These are phyloP conservation scores for Ceuthmochares aereus DNA, from an alignment of 2,113 vertebrate genomes.

Conservation along the genomic window DNA sequence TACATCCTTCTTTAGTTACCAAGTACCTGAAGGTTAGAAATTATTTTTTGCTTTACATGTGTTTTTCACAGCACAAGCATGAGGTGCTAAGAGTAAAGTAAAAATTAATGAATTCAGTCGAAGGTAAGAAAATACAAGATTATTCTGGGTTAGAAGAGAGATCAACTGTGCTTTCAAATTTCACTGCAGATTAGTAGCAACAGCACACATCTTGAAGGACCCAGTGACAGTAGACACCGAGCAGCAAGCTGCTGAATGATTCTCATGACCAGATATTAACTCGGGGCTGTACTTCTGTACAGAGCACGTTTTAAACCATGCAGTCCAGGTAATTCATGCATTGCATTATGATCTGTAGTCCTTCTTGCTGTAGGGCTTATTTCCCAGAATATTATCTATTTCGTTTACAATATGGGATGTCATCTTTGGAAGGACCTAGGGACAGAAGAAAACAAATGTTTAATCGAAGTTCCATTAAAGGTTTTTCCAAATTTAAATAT, in stretches of 20 bases:
- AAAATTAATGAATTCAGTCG: conserved; percentile 55
- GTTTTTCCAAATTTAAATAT: not conserved
- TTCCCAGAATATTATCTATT: conserved; percentile 95
- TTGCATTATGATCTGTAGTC: conserved; percentile 91
- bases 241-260: conserved; percentile 79
- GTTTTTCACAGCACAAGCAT: conserved; percentile 67
- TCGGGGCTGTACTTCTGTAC: conserved; percentile 52
- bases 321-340: conserved; percentile 75
- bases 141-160: conserved; percentile 65
- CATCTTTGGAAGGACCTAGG: conserved; percentile 98
- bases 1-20: conserved; percentile 75
- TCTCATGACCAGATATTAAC: conserved; percentile 48
- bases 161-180: conserved; percentile 74
- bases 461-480: not conserved
- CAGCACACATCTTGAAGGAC: conserved; percentile 77
- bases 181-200: conserved; percentile 76
- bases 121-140: conserved; percentile 77
- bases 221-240: conserved; percentile 71
- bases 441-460: not conserved
- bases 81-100: conserved; percentile 69
- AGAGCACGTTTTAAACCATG: conserved; percentile 70
- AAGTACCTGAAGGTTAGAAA: conserved; percentile 69
- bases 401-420: conserved; percentile 93
- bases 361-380: conserved; percentile 95
- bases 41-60: conserved; percentile 42